Percentiles rank a stretch among this genome's conserved stretches.
Evolutionary conservation across 2,113 vertebrate species (phyloP).

Genomic region (Clarias magur): DNA sequence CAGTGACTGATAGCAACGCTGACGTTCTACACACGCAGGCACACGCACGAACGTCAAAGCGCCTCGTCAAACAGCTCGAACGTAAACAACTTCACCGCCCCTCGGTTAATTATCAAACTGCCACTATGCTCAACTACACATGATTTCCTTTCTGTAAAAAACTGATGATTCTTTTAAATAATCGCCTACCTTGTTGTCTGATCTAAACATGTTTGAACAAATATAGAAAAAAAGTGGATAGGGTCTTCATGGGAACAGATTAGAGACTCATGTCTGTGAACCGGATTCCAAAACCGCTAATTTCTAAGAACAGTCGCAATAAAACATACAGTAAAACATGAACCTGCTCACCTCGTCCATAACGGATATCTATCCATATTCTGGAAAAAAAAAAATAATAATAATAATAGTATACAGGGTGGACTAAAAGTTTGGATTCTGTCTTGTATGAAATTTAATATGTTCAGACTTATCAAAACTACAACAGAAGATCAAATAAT

Average conservation of each 20-base stretch:
- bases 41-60: conserved; percentile 3
- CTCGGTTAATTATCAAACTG: conserved; percentile 37
- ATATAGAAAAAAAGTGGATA: not conserved
- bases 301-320: not conserved
- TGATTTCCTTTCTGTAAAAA: conserved; percentile 1
- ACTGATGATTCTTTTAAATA: conserved; percentile 9
- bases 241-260: not conserved
- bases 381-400: not conserved
- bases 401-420: not conserved
- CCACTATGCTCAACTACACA: not conserved
- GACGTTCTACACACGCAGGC: not conserved
- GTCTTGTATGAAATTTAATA: too few relatives aligned
- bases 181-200: not conserved
- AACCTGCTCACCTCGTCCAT: not conserved
- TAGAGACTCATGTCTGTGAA: not conserved
- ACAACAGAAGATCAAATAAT: too few relatives aligned
- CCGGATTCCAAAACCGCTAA: not conserved
- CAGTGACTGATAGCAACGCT: conserved; percentile 14
- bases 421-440: too few relatives aligned
- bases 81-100: conserved; percentile 15
- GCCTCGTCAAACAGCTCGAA: not conserved
- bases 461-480: too few relatives aligned
- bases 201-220: not conserved
- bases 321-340: not conserved
- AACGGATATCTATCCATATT: not conserved